phyloP scores from a whole-genome alignment of 1,140 invertebrate genomes.

The Cataglyphis hispanica region DNA sequence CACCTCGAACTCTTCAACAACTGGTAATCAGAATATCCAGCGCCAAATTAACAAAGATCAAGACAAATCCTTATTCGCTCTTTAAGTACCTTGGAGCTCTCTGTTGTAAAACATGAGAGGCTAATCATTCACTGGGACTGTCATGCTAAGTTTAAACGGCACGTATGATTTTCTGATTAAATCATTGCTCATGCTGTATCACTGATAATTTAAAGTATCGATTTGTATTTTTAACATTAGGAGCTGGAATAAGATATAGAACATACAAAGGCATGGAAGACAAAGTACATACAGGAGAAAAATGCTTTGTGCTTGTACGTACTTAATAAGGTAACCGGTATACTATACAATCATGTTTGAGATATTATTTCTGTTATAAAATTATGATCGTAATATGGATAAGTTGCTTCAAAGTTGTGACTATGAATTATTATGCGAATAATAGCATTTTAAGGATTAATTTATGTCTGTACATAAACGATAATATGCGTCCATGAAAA shows the following conservation, averaged over 20 bases:
- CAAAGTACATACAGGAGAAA: slow-evolving; percentile 50
- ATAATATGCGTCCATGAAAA: slow-evolving; percentile 57
- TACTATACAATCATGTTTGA: slow-evolving; percentile 64
- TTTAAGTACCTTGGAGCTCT: slow-evolving; percentile 77
- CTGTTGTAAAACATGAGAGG: slow-evolving; percentile 37
- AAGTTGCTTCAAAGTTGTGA: slow-evolving; percentile 68
- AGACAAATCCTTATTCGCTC: slow-evolving; percentile 85
- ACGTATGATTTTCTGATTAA: slow-evolving; percentile 44
- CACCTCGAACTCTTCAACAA: slow-evolving; percentile 73
- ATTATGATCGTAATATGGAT: slow-evolving; percentile 66
- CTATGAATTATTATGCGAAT: slow-evolving; percentile 59
- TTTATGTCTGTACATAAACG: slow-evolving; percentile 78
- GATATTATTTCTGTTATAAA: slow-evolving; percentile 70
- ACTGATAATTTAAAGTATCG: slow-evolving; percentile 31
- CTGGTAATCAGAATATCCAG: slow-evolving; percentile 78
- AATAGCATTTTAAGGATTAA: slow-evolving; percentile 64
- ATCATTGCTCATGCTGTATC: slow-evolving; percentile 38
- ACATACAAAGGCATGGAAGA: slow-evolving; percentile 11
- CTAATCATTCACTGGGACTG: slow-evolving; percentile 26
- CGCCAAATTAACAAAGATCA: slow-evolving; percentile 85
- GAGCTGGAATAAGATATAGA: slow-evolving; percentile 46
- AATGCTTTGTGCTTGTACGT: slow-evolving; percentile 78
- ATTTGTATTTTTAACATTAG: slow-evolving; percentile 60
- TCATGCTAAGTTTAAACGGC: slow-evolving; percentile 32
- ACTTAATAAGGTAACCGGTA: slow-evolving; percentile 75